Conservation (phyloP, 1,140 invertebrate genomes). For the Armadillidium nasatum region DNA sequence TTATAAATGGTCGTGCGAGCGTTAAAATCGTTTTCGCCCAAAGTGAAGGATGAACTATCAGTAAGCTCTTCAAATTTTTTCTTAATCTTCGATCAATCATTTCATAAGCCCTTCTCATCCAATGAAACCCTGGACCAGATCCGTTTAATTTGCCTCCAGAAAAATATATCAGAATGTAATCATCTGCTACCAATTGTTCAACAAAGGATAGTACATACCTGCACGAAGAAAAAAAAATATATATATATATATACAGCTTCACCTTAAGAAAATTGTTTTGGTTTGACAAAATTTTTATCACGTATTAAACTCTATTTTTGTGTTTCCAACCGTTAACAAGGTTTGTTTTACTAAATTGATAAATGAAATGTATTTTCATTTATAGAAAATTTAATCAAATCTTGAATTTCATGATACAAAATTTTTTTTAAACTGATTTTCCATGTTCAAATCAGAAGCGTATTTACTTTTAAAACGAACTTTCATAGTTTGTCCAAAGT, state of each 20-base stretch:
- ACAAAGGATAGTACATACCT: constrained; percentile 79
- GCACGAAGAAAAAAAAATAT: constrained; percentile 19
- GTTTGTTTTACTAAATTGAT: too few species aligned
- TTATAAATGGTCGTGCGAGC: constrained; percentile 74
- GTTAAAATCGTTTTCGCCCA: constrained; percentile 61
- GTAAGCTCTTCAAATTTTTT: constrained; percentile 77
- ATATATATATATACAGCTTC: not conserved
- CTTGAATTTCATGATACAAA: too few species aligned
- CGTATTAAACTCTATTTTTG: too few species aligned
- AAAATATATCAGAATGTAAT: constrained; percentile 80
- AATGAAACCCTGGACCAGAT: constrained; percentile 71
- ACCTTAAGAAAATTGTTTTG: too few species aligned
- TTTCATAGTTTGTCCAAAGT: too few species aligned
- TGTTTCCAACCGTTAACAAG: too few species aligned
- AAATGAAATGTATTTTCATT: too few species aligned
- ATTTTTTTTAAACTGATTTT: too few species aligned
- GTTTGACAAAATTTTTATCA: too few species aligned
- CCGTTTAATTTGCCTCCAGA: constrained; percentile 70
- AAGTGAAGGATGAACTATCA: constrained; percentile 83
- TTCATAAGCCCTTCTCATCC: constrained; percentile 72
- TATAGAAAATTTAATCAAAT: too few species aligned
- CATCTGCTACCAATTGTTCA: constrained; percentile 79
- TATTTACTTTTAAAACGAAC: too few species aligned
- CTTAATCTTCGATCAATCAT: constrained; percentile 69
- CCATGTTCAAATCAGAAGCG: too few species aligned